Base-by-base conservation (phyloP, 2,113 vertebrate genomes). In the Aleadryas rufinucha region DNA sequence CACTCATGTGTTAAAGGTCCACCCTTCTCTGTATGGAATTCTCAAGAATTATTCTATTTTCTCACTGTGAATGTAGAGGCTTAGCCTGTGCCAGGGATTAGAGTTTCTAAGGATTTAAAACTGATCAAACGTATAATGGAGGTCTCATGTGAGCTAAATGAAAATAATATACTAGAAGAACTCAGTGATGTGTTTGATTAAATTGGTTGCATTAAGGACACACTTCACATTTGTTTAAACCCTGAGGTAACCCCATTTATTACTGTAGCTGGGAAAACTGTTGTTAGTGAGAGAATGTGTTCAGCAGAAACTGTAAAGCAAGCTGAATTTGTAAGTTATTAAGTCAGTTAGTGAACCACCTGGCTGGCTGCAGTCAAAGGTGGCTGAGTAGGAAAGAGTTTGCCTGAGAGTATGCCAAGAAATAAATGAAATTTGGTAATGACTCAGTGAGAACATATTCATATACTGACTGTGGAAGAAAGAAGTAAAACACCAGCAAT, bases 161-260 rank as follows among this genome's bases (percentile, higher is more conserved):
- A 93, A 96, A 96, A 97, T 80, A 92, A 94, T 93, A 89, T 63
- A 79, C 71, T 72, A 53, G 85, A 50, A 71, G 76, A 90, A 84
- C 42, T 94, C 83, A 84, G 82, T 90, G 78, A 93, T 94, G 89
- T 95, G 87, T 95, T 97, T 96, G 87, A 95, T 97, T 97, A 97
- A 95, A 94, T 74, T 88, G 72, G 78, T 94, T 88, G 49, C 50
- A 68, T 88, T 93, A 94, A 95, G 81, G 56, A 87, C 86, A 92
- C 56, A 94, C 47, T 95, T 88, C 93, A 84, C 68, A 93, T 94
- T 97, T 93, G 28, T 86, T 90, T 90, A 95, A 97, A 93, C 60
- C 68, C 76, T 68, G 72, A 88, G 60, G 84, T 95, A 94, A 93
- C 79, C 56, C 44, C 72, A 66, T 95, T 94, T 76, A 85, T 89